phyloP scores from a whole-genome alignment of 2,797 vertebrate species.

The Rhabdomys pumilio region DNA sequence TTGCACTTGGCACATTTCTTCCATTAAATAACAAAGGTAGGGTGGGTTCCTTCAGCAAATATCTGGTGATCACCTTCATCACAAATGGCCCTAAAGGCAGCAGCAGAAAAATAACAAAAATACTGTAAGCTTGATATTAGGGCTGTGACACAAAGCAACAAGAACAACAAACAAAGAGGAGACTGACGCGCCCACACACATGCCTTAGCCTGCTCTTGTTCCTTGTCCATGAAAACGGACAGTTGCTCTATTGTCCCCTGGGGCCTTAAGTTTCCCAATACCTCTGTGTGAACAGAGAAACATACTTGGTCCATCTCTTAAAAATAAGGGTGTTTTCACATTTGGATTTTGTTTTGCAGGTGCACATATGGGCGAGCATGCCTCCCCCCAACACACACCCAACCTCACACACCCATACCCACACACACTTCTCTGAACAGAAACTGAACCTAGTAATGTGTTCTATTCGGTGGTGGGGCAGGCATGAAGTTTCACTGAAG shows the following conservation, averaged over 20 bases:
- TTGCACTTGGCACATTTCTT: background rate
- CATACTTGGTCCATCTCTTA: background rate
- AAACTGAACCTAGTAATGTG: background rate
- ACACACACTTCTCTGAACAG: background rate
- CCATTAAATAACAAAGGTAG: slow-evolving; percentile 12
- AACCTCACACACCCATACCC: background rate
- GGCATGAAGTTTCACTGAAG: background rate
- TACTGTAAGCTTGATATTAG: background rate
- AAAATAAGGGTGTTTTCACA: background rate
- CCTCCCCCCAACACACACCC: background rate
- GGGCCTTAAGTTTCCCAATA: background rate
- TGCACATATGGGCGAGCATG: background rate
- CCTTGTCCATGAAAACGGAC: background rate
- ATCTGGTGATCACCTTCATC: background rate
- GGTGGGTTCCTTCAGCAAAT: background rate
- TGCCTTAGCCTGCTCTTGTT: background rate
- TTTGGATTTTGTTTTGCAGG: background rate
- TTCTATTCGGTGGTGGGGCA: background rate
- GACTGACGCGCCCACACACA: background rate
- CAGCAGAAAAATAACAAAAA: background rate
- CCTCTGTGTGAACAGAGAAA: background rate
- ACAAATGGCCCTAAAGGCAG: background rate
- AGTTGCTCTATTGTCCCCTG: background rate
- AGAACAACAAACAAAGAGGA: background rate
- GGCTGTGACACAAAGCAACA: background rate